A percentile compares a stretch with the other conserved stretches of the same genome.
Evolutionary conservation across 2,797 vertebrate species (phyloP).

Genomic region (Apogon talboti): DNA sequence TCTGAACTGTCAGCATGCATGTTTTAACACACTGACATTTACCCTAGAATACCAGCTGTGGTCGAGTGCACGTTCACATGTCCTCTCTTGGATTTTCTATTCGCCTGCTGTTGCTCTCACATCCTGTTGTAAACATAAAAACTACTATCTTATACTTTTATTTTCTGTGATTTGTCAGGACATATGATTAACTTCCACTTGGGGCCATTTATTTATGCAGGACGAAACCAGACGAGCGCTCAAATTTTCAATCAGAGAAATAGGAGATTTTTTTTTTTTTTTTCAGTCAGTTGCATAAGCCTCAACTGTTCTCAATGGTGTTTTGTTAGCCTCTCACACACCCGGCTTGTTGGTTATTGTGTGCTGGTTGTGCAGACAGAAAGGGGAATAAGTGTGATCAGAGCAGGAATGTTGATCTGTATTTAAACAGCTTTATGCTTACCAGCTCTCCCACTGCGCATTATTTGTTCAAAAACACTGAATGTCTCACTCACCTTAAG

Average conservation of each 20-base stretch:
- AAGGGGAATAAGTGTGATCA: slow-evolving; percentile 67
- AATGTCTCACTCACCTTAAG: slow-evolving; percentile 40
- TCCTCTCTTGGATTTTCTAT: slow-evolving; percentile 14
- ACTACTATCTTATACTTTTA: neutral
- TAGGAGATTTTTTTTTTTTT: neutral
- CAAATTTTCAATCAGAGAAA: too few relatives aligned
- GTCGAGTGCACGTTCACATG: slow-evolving; percentile 1
- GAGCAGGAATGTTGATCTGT: slow-evolving; percentile 84
- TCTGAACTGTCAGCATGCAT: slow-evolving; percentile 48
- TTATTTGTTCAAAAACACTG: slow-evolving; percentile 65
- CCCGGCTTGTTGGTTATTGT: slow-evolving; percentile 11
- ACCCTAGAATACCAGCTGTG: slow-evolving; percentile 40
- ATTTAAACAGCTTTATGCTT: slow-evolving; percentile 81
- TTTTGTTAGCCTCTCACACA: slow-evolving; percentile 47
- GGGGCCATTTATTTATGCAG: too few relatives aligned
- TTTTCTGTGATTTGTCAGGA: neutral
- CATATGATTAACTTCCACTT: slow-evolving; percentile 12
- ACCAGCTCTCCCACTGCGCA: slow-evolving; percentile 43
- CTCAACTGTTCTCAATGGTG: slow-evolving; percentile 35
- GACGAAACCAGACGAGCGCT: too few relatives aligned
- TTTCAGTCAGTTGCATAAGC: slow-evolving; percentile 48
- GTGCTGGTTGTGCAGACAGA: slow-evolving; percentile 59
- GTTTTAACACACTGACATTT: slow-evolving; percentile 52
- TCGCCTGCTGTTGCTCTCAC: neutral
- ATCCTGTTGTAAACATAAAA: slow-evolving; percentile 4